Base-by-base conservation (phyloP, 2,113 vertebrate species). In the Catharus minimus region DNA sequence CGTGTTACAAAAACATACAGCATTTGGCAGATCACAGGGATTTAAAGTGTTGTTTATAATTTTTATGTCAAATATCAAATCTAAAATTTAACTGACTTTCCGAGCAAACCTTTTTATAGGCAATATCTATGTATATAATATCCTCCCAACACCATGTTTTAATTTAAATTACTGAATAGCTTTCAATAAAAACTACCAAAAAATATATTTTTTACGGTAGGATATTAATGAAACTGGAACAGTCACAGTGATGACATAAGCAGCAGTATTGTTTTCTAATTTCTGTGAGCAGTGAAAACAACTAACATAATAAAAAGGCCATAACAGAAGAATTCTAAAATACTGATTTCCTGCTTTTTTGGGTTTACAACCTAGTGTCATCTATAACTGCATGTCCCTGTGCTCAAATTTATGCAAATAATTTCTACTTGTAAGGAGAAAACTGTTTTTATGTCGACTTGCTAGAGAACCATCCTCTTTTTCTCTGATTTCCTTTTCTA, bases 261-360 rank as follows among this genome's bases (percentile, higher is more conserved):
- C 39, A 78, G 32, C 7, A 91, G 28, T 49, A 55, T 47, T 56
- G 6, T 58, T 74, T 84, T 67, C 39, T 82, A 58, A 52, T 60
- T 79, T 78, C 33, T 10, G 3, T 65, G 1, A 47, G 10, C 10
- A 57, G 14, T 19, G 47, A 75, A 78, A 78, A 58, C 4, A 44
- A 41, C 13, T 26, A 55, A 2, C 5, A 14, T 1, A 7, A 46
- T 50, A 16, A 66, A 71, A 82, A 71, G 1, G 1, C 7, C 7
- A 8, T 41, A 52, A 52, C 2, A 46, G 43, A 73, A 61, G 11
- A 81, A 84, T 39, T 62, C 16, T 62, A 78, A 84, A 43, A 9
- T 10, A 5, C 11, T 49, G 7, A n/a, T 69, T 76, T 73, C 4
- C 6, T 2, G 0, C 0, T 9, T 16, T 71, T 65, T 50, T 58